Conservation (phyloP, 1,140 invertebrate genomes). For the Helicoverpa armigera region DNA sequence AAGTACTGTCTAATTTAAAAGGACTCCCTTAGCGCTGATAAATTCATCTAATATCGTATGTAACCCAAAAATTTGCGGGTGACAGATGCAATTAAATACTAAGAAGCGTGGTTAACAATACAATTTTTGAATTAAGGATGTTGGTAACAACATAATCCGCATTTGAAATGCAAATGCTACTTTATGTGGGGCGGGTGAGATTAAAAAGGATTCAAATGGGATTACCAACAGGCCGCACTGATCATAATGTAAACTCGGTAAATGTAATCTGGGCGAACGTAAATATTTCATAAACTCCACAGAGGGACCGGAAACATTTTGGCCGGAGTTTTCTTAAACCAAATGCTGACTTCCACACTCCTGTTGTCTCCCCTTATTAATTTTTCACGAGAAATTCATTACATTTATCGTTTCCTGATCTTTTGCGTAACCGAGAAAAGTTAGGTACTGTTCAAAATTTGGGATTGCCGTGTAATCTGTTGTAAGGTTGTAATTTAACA, state of each 20-base stretch:
- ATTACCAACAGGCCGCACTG: conserved; percentile 50
- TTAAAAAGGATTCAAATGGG: conserved; percentile 56
- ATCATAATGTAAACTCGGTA: conserved; percentile 46
- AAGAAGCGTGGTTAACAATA: conserved; percentile 38
- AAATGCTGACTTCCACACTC: conserved; percentile 12
- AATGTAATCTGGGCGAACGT: conserved; percentile 48
- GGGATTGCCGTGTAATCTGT: not conserved
- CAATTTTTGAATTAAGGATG: conserved; percentile 51
- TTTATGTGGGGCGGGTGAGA: conserved; percentile 51
- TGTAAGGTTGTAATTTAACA: not conserved
- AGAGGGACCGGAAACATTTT: conserved; percentile 28
- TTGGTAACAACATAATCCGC: conserved; percentile 51
- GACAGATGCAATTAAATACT: conserved; percentile 19
- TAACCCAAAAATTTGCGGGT: not conserved
- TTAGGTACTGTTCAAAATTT: conserved; percentile 6
- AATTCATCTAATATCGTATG: conserved; percentile 2
- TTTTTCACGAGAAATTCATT: conserved; percentile 18
- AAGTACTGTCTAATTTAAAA: not conserved
- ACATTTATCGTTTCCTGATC: conserved; percentile 36
- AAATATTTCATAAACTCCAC: conserved; percentile 45
- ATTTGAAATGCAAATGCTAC: conserved; percentile 56
- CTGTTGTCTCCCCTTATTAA: conserved; percentile 38
- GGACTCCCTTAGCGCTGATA: not conserved
- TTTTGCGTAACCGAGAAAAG: conserved; percentile 1
- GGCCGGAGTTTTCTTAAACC: conserved; percentile 27